Percentiles rank a stretch among this genome's conserved stretches.
phyloP scores from a whole-genome alignment of 2,113 vertebrate genomes.

The Dascyllus trimaculatus region DNA sequence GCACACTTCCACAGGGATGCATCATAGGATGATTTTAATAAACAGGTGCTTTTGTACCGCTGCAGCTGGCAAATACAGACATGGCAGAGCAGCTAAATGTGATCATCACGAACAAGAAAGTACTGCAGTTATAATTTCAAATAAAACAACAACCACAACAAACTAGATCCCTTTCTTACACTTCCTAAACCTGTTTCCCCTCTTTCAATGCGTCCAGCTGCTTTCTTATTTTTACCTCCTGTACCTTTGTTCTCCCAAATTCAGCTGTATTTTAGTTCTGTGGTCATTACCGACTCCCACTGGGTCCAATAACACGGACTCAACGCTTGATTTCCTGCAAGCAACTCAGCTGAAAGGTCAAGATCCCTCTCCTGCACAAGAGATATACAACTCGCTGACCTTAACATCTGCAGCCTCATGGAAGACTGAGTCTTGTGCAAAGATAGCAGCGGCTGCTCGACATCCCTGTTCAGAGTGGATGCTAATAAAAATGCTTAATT shows the following conservation, averaged over 20 bases:
- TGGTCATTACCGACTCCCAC: constrained; percentile 59
- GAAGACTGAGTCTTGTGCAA: constrained; percentile 41
- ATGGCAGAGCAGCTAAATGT: constrained; percentile 20
- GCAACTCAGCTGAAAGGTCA: constrained; percentile 75
- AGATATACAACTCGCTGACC: constrained; percentile 53
- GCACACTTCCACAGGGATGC: constrained; percentile 21
- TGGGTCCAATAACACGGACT: constrained; percentile 71
- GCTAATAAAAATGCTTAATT: constrained; percentile 51
- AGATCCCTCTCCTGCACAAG: constrained; percentile 44
- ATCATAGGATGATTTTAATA: constrained; percentile 35
- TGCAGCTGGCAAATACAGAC: constrained; percentile 14
- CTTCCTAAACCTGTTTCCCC: background rate
- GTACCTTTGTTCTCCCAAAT: constrained; percentile 12
- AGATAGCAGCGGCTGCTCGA: constrained; percentile 33
- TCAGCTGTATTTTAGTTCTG: constrained; percentile 33
- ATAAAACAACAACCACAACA: background rate
- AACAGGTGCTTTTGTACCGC: constrained; percentile 32
- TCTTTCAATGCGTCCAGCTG: background rate
- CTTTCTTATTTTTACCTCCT: constrained; percentile 3
- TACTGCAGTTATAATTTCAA: constrained; percentile 10
- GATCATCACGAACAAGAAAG: constrained; percentile 14
- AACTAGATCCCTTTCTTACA: background rate
- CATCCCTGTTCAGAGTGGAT: constrained; percentile 45
- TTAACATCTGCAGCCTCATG: constrained; percentile 48
- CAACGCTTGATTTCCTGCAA: constrained; percentile 66